Base-by-base conservation (phyloP, 1,140 invertebrate genomes). In the Tetraneura akinire region DNA sequence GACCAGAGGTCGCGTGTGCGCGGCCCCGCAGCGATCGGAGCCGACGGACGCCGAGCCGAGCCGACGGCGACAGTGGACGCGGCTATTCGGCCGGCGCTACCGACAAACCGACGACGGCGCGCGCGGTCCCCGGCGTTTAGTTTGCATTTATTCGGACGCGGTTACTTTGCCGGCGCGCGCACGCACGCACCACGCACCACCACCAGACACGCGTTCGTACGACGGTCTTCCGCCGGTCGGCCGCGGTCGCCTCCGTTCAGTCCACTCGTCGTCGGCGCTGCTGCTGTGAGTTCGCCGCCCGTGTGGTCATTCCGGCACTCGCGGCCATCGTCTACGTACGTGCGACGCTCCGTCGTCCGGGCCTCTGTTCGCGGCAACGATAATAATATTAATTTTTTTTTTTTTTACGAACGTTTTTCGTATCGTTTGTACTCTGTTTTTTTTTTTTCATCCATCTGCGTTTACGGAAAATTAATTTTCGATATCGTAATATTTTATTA, bases 71-170 rank as follows among this genome's bases (percentile, higher is more conserved):
- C 53, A 55, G 47, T 74, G 51, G 47, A 45, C 71, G 71, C 71
- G 71, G 51, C 71, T 74, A 74, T 55, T 70, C 66, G 37, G 66
- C 42, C 66, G 66, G 66, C 71, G 51, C 71, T 51, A 74, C 71
- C 73, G 73, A 60, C 51, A 55, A 76, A 70, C 66, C 73, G 73
- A 37, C 73, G 73, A 37, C 73, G 73, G 53, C 53, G 73, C 73
- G 70, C 70, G 70, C 70, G 45, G 70, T 73, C 49, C 70, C 70
- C 70, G 70, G 45, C 49, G 55, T 76, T 76, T 76, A 60, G 71
- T 74, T 76, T 57, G 73, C 73, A 57, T 76, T 76, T 57, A 57
- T 76, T 78, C 74, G 74, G 74, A 78, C 74, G 74, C 74, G 74
- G 74, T 78, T 62, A 47, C 74, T 18, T 42, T 76, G 71, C 53